phyloP scores from a whole-genome alignment of 2,113 vertebrate genomes.

The Ptilorrhoa leucosticta region DNA sequence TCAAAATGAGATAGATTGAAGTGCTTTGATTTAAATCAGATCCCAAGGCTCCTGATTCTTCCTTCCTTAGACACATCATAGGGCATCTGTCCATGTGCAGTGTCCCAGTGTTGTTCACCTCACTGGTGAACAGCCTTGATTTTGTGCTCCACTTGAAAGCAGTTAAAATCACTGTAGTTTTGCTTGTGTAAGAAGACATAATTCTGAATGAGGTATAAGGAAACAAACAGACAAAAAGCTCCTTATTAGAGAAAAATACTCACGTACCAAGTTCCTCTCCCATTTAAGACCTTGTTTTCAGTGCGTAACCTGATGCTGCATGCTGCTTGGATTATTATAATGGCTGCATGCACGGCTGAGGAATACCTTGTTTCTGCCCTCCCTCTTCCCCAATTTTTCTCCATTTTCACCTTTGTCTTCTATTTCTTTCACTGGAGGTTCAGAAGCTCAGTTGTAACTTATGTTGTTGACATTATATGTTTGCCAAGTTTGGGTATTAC shows the following conservation, averaged over 20 bases:
- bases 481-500: constrained; percentile 41
- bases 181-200: background rate
- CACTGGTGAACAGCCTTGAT: background rate
- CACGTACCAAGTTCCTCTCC: background rate
- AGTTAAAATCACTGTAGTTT: background rate
- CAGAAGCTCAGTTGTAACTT: constrained; percentile 1
- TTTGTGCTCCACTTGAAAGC: background rate
- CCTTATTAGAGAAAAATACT: background rate
- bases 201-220: background rate
- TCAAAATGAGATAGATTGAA: background rate
- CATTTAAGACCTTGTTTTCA: background rate
- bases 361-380: background rate
- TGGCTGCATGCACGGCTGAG: background rate
- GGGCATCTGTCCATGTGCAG: background rate
- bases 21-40: background rate
- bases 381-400: background rate
- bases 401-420: background rate
- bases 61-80: background rate
- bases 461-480: background rate
- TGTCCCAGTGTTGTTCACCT: background rate
- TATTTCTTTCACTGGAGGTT: background rate
- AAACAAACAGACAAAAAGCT: background rate
- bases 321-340: background rate
- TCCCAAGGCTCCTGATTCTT: background rate
- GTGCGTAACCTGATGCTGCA: background rate